Evolutionary conservation across 2,797 vertebrate genomes (phyloP).

Genomic region (Muraenolepis orangiensis): DNA sequence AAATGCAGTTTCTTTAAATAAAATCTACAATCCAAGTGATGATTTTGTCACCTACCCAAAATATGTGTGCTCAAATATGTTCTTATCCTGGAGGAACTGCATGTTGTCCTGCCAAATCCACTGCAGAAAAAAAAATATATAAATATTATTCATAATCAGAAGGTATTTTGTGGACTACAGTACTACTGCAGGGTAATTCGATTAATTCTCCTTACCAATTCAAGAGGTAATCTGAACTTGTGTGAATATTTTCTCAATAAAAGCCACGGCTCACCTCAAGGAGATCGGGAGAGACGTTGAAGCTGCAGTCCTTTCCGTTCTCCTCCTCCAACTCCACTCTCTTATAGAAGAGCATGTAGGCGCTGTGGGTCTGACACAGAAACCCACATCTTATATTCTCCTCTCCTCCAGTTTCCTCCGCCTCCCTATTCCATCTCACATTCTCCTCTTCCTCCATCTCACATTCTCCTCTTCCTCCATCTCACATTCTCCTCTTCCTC

Average conservation of each 20-base stretch:
- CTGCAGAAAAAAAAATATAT: conserved; percentile 58
- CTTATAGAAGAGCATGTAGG: conserved; percentile 99
- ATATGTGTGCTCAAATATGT: conserved; percentile 99
- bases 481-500: too few relatives aligned
- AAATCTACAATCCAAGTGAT: background rate
- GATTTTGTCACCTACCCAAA: conserved; percentile 83
- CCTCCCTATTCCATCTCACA: background rate
- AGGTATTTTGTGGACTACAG: background rate
- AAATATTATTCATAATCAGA: background rate
- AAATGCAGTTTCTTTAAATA: background rate
- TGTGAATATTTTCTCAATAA: background rate
- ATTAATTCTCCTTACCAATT: too few relatives aligned
- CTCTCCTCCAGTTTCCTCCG: background rate
- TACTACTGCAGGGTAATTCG: background rate
- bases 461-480: background rate
- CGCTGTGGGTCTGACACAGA: conserved; percentile 88
- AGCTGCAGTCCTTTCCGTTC: conserved; percentile 90
- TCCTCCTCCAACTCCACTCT: conserved; percentile 95
- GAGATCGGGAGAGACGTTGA: conserved; percentile 91
- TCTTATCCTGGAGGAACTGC: conserved; percentile 99
- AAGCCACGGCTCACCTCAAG: conserved; percentile 67
- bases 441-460: background rate
- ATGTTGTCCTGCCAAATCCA: conserved; percentile 99
- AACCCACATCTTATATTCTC: background rate
- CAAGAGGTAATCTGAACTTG: background rate